Evolutionary conservation across 2,113 vertebrate genomes (phyloP), one percentile per base, ranked within the genome.

Genomic region (Tachuris rubrigastra): DNA sequence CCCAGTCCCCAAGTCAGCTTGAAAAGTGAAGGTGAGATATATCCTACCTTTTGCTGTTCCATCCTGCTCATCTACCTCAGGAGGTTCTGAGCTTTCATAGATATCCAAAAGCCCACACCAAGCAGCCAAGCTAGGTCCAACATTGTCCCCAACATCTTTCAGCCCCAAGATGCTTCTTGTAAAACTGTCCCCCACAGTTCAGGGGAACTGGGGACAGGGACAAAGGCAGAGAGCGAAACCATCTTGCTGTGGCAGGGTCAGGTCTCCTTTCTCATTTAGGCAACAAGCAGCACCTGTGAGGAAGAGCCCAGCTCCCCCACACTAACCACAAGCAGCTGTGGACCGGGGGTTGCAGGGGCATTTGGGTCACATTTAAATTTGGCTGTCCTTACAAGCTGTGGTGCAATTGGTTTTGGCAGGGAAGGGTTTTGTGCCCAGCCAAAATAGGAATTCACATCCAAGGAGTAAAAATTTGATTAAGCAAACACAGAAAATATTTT

Each of bases 211-310:
- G 10, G 24, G 7, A 13, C 12, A 6, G 25, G 25, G 15, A 22
- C 11, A 46, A 1, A 11, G 12, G 3, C 22, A 58, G 6, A 27
- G 39, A 30, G 3, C 22, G 14, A 56, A 49, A 25, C 10, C 33
- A 27, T 33, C 0, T 0, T 5, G 31, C 16, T 27, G 44, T 31
- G 39, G 6, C 33, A 19, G 10, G 69, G 44, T 6, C 37, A 67
- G 35, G 10, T 31, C 47, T 59, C 22, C 7, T 68, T 42, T 37
- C 52, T 10, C 11, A 8, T 0, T 60, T 4, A 35, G 30, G 13
- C 33, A 88, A 86, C 0, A 0, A 39, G 63, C 84, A 95, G 33
- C 71, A 91, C 62, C 71, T 65, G 62, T 46, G 59, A 68, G 63
- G 42, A 39, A 66, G 33, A 17, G 31, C 39, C n/a, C 88, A 67